Percentiles rank a stretch among this genome's conserved stretches.
Conservation (phyloP, 2,113 vertebrate species). For the Vicugna pacos region DNA sequence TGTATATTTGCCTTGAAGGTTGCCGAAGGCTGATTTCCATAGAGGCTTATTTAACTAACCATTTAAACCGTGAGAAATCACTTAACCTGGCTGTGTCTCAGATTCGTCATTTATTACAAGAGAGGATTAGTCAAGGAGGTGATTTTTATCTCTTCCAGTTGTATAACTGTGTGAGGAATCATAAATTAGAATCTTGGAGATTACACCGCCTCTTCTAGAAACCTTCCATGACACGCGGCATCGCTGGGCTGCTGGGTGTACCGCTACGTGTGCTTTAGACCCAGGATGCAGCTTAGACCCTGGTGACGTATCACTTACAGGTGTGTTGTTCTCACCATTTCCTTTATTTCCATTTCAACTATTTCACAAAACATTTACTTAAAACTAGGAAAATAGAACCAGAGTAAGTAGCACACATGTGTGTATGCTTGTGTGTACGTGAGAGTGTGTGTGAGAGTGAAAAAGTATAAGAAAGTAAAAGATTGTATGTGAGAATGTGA, state of each 20-base stretch:
- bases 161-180: background rate
- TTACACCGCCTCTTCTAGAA: background rate
- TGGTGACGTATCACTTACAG: background rate
- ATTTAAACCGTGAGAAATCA: background rate
- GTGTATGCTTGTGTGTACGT: background rate
- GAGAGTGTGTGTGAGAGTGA: background rate
- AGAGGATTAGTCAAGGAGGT: background rate
- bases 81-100: background rate
- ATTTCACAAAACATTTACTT: background rate
- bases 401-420: background rate
- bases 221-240: background rate
- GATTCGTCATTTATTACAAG: background rate
- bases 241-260: background rate
- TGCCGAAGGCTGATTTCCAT: background rate
- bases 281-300: background rate
- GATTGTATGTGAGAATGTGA: background rate
- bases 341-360: conserved; percentile 6
- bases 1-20: background rate
- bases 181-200: background rate
- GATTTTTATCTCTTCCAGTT: background rate
- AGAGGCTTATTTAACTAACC: background rate
- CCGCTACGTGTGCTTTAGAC: background rate
- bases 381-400: background rate
- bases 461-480: background rate
- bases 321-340: background rate